These are phyloP conservation scores for Corticium candelabrum DNA, from an alignment of 37 sponge, comb jelly and placozoan genomes.

Conservation along the genomic window DNA sequence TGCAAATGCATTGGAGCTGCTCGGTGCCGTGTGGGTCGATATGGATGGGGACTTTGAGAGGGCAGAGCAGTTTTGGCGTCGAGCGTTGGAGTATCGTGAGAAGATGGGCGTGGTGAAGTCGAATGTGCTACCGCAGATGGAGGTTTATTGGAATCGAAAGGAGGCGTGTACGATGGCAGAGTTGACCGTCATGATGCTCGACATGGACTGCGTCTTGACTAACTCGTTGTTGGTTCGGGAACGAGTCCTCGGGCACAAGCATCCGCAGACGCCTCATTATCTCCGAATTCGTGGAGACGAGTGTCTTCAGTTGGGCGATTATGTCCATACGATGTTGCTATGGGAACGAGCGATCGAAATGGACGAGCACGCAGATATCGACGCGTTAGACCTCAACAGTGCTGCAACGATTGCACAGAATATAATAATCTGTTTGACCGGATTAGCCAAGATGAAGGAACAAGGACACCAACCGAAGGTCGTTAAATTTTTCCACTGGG, in stretches of 20 bases:
- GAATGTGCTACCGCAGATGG: not conserved
- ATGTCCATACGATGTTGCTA: not conserved
- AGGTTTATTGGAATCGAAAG: not conserved
- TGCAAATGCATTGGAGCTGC: not conserved
- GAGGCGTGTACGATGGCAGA: not conserved
- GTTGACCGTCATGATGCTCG: not conserved
- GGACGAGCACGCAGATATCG: slow-evolving; percentile 1
- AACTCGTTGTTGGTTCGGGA: not conserved
- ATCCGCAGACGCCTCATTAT: slow-evolving; percentile 2
- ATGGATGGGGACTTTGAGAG: not conserved
- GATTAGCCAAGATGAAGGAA: not conserved
- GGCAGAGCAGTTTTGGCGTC: not conserved
- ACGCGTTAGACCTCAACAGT: not conserved
- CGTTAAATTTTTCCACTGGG: not conserved
- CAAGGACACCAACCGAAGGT: not conserved
- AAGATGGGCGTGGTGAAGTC: not conserved
- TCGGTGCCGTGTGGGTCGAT: not conserved
- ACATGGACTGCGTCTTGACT: not conserved
- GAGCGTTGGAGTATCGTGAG: not conserved
- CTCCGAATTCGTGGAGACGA: not conserved
- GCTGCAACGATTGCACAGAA: not conserved
- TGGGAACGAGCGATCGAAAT: slow-evolving; percentile 1
- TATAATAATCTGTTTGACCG: not conserved
- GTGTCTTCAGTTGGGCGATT: slow-evolving; percentile 1
- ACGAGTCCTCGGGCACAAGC: not conserved